phyloP scores from a whole-genome alignment of 23 tunicate species.

The Trididemnum miniatum region DNA sequence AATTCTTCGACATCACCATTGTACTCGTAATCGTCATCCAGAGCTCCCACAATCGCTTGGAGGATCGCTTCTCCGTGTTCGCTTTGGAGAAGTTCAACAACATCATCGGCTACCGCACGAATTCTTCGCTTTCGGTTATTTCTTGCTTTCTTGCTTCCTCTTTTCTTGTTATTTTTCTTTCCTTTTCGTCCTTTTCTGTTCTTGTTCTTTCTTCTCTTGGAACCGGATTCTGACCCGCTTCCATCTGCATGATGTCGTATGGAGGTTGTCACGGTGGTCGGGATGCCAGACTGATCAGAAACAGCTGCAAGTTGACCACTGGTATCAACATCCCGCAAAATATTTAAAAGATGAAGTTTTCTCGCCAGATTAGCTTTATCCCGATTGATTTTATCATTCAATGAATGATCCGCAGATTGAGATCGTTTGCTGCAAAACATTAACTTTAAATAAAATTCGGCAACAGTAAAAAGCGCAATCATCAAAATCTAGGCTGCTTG shows the following conservation, averaged over 20 bases:
- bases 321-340: conserved; percentile 1
- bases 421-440: conserved; percentile 6
- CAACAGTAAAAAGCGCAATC: too few species aligned
- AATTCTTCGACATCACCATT: neutral
- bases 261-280: neutral
- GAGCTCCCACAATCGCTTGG: conserved; percentile 18
- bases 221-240: neutral
- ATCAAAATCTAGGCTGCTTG: too few species aligned
- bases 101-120: neutral
- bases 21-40: neutral
- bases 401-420: neutral
- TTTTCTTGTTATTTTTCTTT: neutral
- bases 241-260: neutral
- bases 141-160: neutral
- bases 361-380: neutral
- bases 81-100: conserved; percentile 10
- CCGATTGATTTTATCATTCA: neutral
- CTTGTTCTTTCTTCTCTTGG: neutral
- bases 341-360: neutral
- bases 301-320: conserved; percentile 1
- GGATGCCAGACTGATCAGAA: neutral
- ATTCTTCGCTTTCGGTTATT: neutral
- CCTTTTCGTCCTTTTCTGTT: neutral
- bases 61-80: conserved; percentile 11
- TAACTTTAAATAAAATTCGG: too few species aligned